Evolutionary conservation across 1,140 invertebrate genomes (phyloP).

Genomic region (Vanessa tameamea): DNA sequence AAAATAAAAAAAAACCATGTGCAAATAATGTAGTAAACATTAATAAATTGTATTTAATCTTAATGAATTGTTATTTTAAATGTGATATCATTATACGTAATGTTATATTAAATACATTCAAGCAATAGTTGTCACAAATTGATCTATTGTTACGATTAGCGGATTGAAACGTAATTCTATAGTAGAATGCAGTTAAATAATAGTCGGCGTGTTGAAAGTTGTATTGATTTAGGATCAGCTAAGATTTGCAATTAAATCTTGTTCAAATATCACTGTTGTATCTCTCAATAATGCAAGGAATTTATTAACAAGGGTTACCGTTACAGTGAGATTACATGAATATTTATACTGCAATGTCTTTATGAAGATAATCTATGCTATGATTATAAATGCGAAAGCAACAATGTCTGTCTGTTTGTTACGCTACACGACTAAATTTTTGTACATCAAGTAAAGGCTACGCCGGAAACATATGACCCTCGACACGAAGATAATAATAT

Average conservation of each 20-base stretch:
- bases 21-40: too few species aligned
- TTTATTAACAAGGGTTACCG: conserved; percentile 1
- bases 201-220: neutral
- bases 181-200: neutral
- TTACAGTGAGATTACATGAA: neutral
- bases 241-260: neutral
- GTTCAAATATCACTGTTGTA: neutral
- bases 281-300: neutral
- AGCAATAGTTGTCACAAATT: neutral
- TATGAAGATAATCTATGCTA: too few species aligned
- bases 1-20: too few species aligned
- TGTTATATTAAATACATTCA: neutral
- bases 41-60: too few species aligned
- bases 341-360: too few species aligned
- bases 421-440: too few species aligned
- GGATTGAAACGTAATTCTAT: neutral
- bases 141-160: neutral
- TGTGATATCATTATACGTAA: too few species aligned
- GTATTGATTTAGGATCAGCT: conserved; percentile 2
- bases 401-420: too few species aligned
- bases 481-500: too few species aligned
- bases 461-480: too few species aligned
- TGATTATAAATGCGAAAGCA: too few species aligned
- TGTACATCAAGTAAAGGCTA: too few species aligned
- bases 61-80: neutral